Evolutionary conservation across 2,797 vertebrate species (phyloP), one percentile per base, ranked within the genome.

Genomic region (Eutrigla gurnardus): DNA sequence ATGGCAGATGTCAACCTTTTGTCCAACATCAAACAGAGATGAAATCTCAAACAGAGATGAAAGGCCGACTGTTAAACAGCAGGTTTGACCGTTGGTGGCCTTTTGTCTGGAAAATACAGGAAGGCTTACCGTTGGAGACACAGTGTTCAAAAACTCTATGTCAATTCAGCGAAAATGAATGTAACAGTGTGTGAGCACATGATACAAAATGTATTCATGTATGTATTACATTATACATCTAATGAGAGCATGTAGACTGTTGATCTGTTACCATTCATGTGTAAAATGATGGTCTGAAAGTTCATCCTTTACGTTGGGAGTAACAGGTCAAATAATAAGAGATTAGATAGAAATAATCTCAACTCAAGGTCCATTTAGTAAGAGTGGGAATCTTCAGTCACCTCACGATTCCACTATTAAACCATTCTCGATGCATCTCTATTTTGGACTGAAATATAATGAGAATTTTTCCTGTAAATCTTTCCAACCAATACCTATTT

Each of bases 31-130:
- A 25, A 49, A 49, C 17, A 18, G 4, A 49, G n/a, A 25, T 25
- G 25, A 25, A 25, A 25, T 25, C 25, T 25, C 25, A 25, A 25
- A 25, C 25, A 25, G 25, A 25, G 25, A 25, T 25, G 25, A 25
- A 25, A 25, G 25, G 25, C 25, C 2, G 25, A 25, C 25, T 25
- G 25, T 25, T 25, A 25, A 25, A 25, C 25, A 25, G 25, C 47
- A n/a, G 1, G 10, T 2, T 17, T 15, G 25, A 57, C 7, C 12
- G 25, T 25, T 12, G n/a, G 32, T 0, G 4, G 17, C 17, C 7
- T 45, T 50, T 60, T 4, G 14, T 60, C 6, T 76, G 40, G 54
- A 4, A 65, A 47, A 70, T 59, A 36, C 8, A 43, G 17, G 50
- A 47, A 2, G 46, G n/a, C 46, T 57, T 59, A 66, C 4, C 18